Percentiles rank a stretch among this genome's conserved stretches.
Conservation (phyloP, 1,140 invertebrate species). For the Streblospio benedicti region DNA sequence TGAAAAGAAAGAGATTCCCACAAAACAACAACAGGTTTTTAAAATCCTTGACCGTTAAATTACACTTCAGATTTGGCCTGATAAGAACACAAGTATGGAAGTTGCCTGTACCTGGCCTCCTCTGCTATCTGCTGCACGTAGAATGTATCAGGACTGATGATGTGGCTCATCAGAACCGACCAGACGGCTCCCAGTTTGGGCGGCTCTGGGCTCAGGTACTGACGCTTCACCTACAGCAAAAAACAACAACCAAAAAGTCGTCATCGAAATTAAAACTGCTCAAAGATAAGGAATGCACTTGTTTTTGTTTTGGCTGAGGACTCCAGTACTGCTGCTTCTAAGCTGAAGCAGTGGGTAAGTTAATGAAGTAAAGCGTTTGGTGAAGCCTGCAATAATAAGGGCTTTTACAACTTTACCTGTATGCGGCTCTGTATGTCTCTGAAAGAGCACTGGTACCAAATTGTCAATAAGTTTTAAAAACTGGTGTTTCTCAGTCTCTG, state of each 20-base stretch:
- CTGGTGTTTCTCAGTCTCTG: too few relatives aligned
- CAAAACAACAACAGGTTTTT: too few relatives aligned
- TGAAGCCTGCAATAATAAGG: too few relatives aligned
- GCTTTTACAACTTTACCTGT: too few relatives aligned
- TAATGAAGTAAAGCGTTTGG: too few relatives aligned
- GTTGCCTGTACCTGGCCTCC: background rate
- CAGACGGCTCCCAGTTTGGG: conserved; percentile 2
- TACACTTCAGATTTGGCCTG: background rate
- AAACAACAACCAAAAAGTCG: conserved; percentile 16
- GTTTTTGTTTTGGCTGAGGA: background rate
- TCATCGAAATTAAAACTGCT: conserved; percentile 7
- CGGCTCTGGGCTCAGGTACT: conserved; percentile 5
- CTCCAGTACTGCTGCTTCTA: too few relatives aligned
- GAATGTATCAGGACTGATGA: conserved; percentile 37
- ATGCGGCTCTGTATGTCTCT: too few relatives aligned
- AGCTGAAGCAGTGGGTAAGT: too few relatives aligned
- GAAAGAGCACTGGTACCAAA: too few relatives aligned
- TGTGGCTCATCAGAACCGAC: conserved; percentile 25
- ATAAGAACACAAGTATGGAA: background rate
- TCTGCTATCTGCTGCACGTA: conserved; percentile 42
- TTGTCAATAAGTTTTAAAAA: too few relatives aligned
- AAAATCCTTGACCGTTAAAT: too few relatives aligned
- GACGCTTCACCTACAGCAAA: background rate
- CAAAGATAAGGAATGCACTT: background rate
- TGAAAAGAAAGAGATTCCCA: too few relatives aligned